These are phyloP conservation scores for Pollicipes pollicipes DNA, from an alignment of 1,140 invertebrate genomes.

Conservation along the genomic window DNA sequence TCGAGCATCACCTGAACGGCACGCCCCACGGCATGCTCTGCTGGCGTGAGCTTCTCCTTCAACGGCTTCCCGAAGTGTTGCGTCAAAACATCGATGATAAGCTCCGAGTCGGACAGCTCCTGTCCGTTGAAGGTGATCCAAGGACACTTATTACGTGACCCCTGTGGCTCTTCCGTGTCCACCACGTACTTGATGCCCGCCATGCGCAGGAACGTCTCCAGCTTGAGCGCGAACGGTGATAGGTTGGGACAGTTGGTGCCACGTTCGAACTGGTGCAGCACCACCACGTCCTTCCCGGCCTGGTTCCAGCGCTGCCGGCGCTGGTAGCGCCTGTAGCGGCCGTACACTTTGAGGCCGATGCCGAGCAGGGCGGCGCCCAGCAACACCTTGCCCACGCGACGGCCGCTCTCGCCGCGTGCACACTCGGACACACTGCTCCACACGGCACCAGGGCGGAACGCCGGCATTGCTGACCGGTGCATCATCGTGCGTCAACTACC, in stretches of 20 bases:
- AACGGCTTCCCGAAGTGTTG: constrained; percentile 5
- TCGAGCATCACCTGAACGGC: too few species aligned
- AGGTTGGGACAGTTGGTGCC: constrained; percentile 17
- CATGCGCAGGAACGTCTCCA: constrained; percentile 22
- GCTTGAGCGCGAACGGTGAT: constrained; percentile 22
- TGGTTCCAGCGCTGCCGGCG: constrained; percentile 1
- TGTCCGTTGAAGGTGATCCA: too few species aligned
- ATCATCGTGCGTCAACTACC: too few species aligned
- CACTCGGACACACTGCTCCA: constrained; percentile 14
- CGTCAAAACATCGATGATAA: too few species aligned
- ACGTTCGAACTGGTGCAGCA: too few species aligned
- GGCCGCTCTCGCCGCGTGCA: constrained; percentile 16
- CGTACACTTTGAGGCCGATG: neutral
- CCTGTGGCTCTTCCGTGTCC: too few species aligned
- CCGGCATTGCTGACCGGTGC: too few species aligned
- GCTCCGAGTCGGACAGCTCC: too few species aligned
- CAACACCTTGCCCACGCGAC: constrained; percentile 8
- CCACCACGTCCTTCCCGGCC: too few species aligned
- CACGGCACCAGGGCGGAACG: constrained; percentile 11
- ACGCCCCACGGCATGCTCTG: constrained; percentile 11
- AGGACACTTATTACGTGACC: too few species aligned
- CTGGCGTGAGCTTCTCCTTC: constrained; percentile 2
- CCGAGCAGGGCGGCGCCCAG: neutral
- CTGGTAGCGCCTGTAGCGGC: neutral
- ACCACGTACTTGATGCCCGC: constrained; percentile 21